Evolutionary conservation across 2,888 invertebrate genomes (phyloP).

Genomic region (Heliconius ismenius): DNA sequence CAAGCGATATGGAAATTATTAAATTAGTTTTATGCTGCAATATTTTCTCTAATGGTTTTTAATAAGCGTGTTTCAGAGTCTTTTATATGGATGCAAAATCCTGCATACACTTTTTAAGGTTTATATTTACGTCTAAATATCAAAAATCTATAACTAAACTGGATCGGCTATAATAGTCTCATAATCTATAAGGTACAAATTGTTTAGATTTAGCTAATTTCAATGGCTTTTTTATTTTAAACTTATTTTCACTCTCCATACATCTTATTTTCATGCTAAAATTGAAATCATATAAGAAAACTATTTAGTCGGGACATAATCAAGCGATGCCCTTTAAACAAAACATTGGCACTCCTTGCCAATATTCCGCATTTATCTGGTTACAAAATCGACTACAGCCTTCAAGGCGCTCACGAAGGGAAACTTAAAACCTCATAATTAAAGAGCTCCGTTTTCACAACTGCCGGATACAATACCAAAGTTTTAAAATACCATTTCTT

Average conservation of each 20-base stretch:
- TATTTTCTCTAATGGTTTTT: constrained; percentile 38
- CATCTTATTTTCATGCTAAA: neutral
- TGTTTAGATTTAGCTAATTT: no score
- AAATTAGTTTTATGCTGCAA: constrained; percentile 39
- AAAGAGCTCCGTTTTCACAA: constrained; percentile 33
- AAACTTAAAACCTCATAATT: constrained; percentile 43
- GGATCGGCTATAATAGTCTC: no score
- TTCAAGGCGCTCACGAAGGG: constrained; percentile 52
- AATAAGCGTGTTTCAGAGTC: constrained; percentile 35
- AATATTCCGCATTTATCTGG: constrained; percentile 50
- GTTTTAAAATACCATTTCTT: constrained; percentile 26
- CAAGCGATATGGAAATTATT: constrained; percentile 34
- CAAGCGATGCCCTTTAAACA: constrained; percentile 43
- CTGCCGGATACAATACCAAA: constrained; percentile 28
- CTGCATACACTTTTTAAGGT: constrained; percentile 1
- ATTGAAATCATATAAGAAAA: constrained; percentile 2
- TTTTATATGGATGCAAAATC: constrained; percentile 10
- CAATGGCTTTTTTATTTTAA: no score
- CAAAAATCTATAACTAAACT: no score
- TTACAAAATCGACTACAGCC: constrained; percentile 52
- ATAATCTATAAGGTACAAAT: no score
- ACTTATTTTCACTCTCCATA: neutral
- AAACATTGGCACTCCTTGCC: constrained; percentile 48
- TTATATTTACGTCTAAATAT: constrained; percentile 16
- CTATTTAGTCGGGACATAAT: constrained; percentile 34